Evolutionary conservation across 1,140 invertebrate species (phyloP).

Genomic region (Zaprionus nigranus): DNA sequence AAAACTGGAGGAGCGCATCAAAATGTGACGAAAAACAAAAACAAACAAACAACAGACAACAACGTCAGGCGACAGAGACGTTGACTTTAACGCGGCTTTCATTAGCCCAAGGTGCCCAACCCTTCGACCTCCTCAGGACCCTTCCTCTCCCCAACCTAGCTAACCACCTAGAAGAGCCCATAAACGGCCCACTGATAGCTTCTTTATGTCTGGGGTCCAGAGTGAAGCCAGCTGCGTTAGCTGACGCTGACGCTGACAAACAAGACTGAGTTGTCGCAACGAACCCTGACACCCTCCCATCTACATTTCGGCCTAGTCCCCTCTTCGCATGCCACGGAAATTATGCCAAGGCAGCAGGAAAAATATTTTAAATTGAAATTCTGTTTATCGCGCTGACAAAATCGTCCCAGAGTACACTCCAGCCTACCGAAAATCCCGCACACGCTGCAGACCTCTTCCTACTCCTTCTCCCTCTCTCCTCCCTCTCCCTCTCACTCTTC

Average conservation of each 20-base stretch:
- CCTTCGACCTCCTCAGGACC: neutral
- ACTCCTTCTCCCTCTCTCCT: neutral
- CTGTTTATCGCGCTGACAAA: constrained; percentile 75
- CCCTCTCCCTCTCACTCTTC: neutral
- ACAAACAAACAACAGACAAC: constrained; percentile 70
- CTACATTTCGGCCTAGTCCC: neutral
- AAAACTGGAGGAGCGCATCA: constrained; percentile 31
- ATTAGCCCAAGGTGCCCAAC: constrained; percentile 33
- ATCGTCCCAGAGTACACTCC: constrained; percentile 45
- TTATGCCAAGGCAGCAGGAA: constrained; percentile 59
- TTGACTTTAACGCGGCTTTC: constrained; percentile 62
- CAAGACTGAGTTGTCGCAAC: constrained; percentile 1
- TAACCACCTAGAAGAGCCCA: constrained; percentile 41
- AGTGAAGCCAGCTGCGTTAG: constrained; percentile 53
- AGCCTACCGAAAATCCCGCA: constrained; percentile 2
- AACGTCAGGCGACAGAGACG: constrained; percentile 60
- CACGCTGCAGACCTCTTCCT: neutral
- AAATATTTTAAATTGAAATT: constrained; percentile 82
- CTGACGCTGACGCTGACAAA: constrained; percentile 26
- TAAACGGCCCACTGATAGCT: constrained; percentile 77
- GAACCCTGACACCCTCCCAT: constrained; percentile 1
- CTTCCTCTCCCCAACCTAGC: neutral
- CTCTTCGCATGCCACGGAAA: constrained; percentile 16
- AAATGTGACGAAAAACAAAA: constrained; percentile 68
- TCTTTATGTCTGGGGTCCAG: constrained; percentile 67